phyloP scores from a whole-genome alignment of 2,113 vertebrate genomes.

The Xiphias gladius region DNA sequence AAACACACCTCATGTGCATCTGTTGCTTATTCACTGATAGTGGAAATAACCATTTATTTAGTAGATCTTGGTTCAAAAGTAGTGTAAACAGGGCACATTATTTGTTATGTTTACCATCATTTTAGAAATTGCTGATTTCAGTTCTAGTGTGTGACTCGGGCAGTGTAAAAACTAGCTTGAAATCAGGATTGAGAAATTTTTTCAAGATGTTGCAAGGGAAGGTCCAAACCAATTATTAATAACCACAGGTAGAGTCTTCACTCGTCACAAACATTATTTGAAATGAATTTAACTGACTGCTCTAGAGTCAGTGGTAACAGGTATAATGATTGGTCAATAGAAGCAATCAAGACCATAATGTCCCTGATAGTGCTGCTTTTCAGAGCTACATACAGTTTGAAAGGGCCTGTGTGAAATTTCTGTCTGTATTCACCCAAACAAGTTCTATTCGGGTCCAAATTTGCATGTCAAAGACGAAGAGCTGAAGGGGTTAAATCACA shows the following conservation, averaged over 20 bases:
- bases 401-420: slow-evolving; percentile 46
- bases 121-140: background rate
- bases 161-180: background rate
- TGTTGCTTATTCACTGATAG: no score
- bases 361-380: slow-evolving; percentile 18
- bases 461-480: slow-evolving; percentile 76
- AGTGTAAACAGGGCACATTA: background rate
- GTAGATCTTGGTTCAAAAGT: background rate
- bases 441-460: slow-evolving; percentile 51
- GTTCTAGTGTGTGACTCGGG: background rate
- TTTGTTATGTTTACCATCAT: background rate
- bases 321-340: slow-evolving; percentile 6
- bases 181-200: no score
- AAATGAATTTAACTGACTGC: background rate
- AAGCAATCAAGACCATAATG: slow-evolving; percentile 10
- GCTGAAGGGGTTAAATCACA: slow-evolving; percentile 1
- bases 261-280: background rate
- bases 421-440: slow-evolving; percentile 62
- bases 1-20: no score
- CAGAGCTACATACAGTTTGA: slow-evolving; percentile 32
- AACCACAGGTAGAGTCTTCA: no score
- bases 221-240: background rate
- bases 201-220: no score
- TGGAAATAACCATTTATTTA: background rate
- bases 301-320: slow-evolving; percentile 2